These are phyloP conservation scores for Teleogryllus oceanicus DNA, from an alignment of 2,888 invertebrate genomes.

Conservation along the genomic window DNA sequence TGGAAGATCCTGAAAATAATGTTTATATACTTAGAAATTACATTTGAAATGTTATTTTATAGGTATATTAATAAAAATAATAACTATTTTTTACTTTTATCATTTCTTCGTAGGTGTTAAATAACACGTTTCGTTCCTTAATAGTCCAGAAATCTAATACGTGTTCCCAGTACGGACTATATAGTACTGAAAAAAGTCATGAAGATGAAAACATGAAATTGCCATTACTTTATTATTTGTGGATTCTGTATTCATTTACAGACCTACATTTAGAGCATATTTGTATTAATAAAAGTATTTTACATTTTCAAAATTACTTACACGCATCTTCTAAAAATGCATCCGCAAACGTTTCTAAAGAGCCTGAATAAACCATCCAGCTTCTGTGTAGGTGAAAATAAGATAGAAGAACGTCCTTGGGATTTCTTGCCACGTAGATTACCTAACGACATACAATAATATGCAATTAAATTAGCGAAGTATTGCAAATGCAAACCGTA, in stretches of 20 bases:
- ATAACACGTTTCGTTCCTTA: background rate
- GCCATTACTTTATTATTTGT: too few species aligned
- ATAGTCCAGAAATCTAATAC: background rate
- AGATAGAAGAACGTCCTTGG: conserved; percentile 22
- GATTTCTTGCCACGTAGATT: conserved; percentile 22
- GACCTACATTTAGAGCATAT: too few species aligned
- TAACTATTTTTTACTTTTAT: background rate
- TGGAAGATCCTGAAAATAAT: background rate
- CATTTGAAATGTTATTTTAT: too few species aligned
- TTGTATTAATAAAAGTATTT: too few species aligned
- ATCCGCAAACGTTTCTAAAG: conserved; percentile 42
- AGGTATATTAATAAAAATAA: too few species aligned
- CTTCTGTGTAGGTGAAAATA: conserved; percentile 27
- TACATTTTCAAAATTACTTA: conserved; percentile 29
- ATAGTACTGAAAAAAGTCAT: background rate
- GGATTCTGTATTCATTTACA: too few species aligned
- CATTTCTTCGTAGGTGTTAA: background rate
- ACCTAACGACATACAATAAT: background rate
- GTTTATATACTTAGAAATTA: too few species aligned
- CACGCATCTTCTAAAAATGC: conserved; percentile 41
- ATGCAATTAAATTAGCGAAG: too few species aligned
- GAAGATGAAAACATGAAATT: too few species aligned
- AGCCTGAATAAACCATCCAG: conserved; percentile 37
- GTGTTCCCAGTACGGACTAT: background rate
- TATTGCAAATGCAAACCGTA: too few species aligned